These are phyloP conservation scores for Podabrus alpinus DNA, from an alignment of 2,888 invertebrate genomes.

Conservation along the genomic window DNA sequence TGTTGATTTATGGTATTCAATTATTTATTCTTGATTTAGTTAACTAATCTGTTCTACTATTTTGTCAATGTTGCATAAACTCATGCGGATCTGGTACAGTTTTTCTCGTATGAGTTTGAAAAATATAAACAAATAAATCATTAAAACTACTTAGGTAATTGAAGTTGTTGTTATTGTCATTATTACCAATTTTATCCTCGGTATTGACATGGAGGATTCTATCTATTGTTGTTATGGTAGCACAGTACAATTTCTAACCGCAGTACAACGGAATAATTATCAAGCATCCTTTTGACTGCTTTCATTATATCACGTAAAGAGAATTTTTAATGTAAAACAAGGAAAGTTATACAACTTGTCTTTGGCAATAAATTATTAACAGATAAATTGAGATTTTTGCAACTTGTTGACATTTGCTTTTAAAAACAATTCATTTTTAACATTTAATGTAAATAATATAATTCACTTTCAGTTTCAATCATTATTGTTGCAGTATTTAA, in stretches of 20 bases:
- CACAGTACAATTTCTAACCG: conserved; percentile 4
- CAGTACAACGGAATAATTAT: conserved; percentile 10
- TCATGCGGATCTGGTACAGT: neutral
- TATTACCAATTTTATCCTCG: neutral
- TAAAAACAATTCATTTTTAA: neutral
- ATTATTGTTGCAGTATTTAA: neutral
- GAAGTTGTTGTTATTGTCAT: neutral
- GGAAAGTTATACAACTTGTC: neutral
- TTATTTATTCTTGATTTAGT: neutral
- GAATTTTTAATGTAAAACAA: conserved; percentile 8
- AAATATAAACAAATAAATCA: neutral
- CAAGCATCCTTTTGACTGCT: neutral
- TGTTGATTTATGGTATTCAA: neutral
- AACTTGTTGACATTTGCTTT: neutral
- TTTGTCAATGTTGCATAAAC: neutral
- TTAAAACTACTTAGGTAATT: neutral
- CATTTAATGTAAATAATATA: neutral
- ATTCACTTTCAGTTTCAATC: neutral
- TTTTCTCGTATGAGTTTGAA: neutral
- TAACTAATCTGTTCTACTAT: neutral
- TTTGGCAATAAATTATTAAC: neutral
- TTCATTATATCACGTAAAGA: neutral
- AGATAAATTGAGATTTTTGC: neutral
- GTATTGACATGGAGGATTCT: neutral
- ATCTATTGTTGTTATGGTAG: neutral